Evolutionary conservation across 1,140 invertebrate species (phyloP), one percentile per base, ranked within the genome.

Genomic region (Stegodyphus dumicola): DNA sequence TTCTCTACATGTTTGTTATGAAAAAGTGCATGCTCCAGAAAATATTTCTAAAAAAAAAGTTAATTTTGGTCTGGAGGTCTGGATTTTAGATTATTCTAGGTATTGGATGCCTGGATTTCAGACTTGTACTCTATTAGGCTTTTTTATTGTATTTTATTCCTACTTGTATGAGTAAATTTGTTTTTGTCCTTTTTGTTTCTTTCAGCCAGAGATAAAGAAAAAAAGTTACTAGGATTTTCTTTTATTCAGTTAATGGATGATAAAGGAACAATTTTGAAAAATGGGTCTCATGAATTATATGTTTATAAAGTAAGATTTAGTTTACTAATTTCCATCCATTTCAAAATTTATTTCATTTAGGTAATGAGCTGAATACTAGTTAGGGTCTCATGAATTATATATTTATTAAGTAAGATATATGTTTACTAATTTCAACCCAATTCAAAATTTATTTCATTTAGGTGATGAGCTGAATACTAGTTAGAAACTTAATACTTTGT

Each of bases 181-280:
- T 33, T 33, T 33, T 33, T 3, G 3, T 33, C 33, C 33, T 56
- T 52, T 87, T 54, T 67, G 49, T 17, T 48, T 56, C 75, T 73
- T 71, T 18, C 74, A 85, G 87, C 86, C 18, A 48, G 87, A 77
- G 96, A 97, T 85, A 97, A 97, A 89, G 96, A 97, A 88, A 95
- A 97, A 86, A 98, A 97, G 90, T 90, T 98, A 2, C 96, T 97
- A 90, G 96, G 96, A 0, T 98, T 98, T 90, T 95, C 96, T 5
- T 98, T 97, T 90, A 93, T 96, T 4, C 93, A 95, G 6, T 91
- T 99, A 1, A 98, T 98, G 94, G 95, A 97, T 89, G 93, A 94
- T 53, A 95, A 96, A 78, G 96, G 96, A 7, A 96, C 97, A 5
- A 97, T 96, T 0, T 88, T 93, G 6, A 93, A 95, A 81, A 96